These are phyloP conservation scores for Argyresthia albistria DNA, from an alignment of 2,888 invertebrate species.

Conservation along the genomic window DNA sequence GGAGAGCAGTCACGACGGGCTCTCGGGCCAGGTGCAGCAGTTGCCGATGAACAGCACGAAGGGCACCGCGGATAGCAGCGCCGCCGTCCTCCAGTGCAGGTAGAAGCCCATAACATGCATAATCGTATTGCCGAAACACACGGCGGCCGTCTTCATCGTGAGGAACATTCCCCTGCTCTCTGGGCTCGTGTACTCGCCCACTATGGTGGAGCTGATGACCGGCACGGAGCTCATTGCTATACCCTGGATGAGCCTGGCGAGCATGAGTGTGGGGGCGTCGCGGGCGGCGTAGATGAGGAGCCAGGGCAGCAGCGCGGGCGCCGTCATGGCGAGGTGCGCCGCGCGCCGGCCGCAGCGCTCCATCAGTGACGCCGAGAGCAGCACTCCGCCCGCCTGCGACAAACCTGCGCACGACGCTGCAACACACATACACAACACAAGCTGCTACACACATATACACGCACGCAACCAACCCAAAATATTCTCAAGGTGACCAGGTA, in stretches of 20 bases:
- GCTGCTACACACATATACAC: too few species aligned
- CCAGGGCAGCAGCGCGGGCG: constrained; percentile 33
- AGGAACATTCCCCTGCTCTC: constrained; percentile 37
- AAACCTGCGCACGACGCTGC: constrained; percentile 31
- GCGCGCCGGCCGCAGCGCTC: constrained; percentile 26
- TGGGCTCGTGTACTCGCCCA: constrained; percentile 42
- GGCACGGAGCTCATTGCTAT: constrained; percentile 26
- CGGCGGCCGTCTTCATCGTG: constrained; percentile 34
- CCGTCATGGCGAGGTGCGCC: constrained; percentile 16
- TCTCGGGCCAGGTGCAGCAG: constrained; percentile 67
- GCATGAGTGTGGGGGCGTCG: constrained; percentile 21
- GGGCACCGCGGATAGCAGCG: constrained; percentile 25
- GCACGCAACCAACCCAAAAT: too few species aligned
- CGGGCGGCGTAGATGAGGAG: constrained; percentile 27
- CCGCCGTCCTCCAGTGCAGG: constrained; percentile 30
- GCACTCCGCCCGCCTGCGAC: constrained; percentile 26
- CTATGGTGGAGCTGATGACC: constrained; percentile 31
- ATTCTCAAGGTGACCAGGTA: too few species aligned
- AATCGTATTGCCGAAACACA: constrained; percentile 28
- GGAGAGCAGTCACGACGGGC: constrained; percentile 73
- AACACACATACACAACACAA: too few species aligned
- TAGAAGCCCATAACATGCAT: constrained; percentile 28
- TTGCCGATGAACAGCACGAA: constrained; percentile 23
- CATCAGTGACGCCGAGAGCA: constrained; percentile 31
- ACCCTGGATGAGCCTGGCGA: constrained; percentile 30